Base-by-base conservation (phyloP, 2,888 invertebrate species). In the Calliopum simillimum region DNA sequence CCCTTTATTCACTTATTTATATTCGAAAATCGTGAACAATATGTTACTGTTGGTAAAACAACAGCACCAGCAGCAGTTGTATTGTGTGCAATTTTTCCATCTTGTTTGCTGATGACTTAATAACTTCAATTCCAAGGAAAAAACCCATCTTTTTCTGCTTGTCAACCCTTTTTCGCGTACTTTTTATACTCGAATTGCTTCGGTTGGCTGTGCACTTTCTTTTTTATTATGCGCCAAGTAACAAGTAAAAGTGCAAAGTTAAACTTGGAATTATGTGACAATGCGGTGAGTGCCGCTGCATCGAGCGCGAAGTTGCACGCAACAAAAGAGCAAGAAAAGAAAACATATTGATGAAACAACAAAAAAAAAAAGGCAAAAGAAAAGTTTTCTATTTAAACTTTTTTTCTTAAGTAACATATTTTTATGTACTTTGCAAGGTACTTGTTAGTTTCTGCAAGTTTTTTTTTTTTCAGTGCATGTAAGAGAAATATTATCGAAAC, bases 1-100 rank as follows among this genome's bases (percentile, higher is more conserved):
- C 53, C 3, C 41, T 23, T 23, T 46, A 61, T 61, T 14, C 61
- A 76, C 75, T 75, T 76, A 76, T 77, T 76, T 79, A 76, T 80
- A 76, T 79, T 79, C 77, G 64, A 71, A 68, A 67, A 75, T 73
- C 73, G 67, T 69, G 71, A 62, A 73, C 80, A 79, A 80, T 80
- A 77, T 78, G 79, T 69, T 76, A 55, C 55, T 53, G 21, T 11
- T 23, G 63, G 19, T 8, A n/a, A n/a, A n/a, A n/a, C n/a, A n/a
- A n/a, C n/a, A n/a, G n/a, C n/a, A n/a, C n/a, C n/a, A 33, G 21
- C 44, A 23, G 53, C 46, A 46, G 23, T 49, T 63, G 66, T 62
- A 21, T 47, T 67, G 43, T 33, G 69, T 71, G 55, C 66, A 65
- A n/a, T 56, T 68, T 71, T 66, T 74, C 65, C 67, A 59, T 65